Percentiles rank a stretch among this genome's conserved stretches.
Evolutionary conservation across 2,113 vertebrate genomes (phyloP).

Genomic region (Acanthisitta chloris): DNA sequence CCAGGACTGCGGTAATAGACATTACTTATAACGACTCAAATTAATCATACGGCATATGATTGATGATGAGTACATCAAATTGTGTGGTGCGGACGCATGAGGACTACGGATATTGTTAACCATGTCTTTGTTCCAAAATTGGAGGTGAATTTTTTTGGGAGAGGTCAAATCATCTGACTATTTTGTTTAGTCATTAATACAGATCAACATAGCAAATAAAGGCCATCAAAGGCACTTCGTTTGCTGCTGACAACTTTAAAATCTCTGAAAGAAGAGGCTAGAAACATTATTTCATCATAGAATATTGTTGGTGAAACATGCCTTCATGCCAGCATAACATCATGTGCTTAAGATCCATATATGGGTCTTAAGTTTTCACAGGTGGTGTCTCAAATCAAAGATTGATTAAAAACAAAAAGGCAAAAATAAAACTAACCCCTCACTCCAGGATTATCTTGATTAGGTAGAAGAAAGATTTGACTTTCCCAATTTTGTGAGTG

Average conservation of each 20-base stretch:
- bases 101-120: constrained; percentile 53
- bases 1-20: constrained; percentile 42
- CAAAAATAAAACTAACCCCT: not conserved
- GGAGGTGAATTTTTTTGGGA: constrained; percentile 51
- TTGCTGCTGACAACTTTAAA: constrained; percentile 16
- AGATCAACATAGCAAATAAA: constrained; percentile 1
- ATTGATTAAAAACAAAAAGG: not conserved
- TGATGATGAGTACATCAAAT: constrained; percentile 44
- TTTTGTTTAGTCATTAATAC: constrained; percentile 36
- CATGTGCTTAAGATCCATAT: not conserved
- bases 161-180: constrained; percentile 20
- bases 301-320: not conserved
- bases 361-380: not conserved
- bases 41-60: constrained; percentile 59
- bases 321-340: not conserved
- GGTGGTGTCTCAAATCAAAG: not conserved
- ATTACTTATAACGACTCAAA: constrained; percentile 64
- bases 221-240: not conserved
- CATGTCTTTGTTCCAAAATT: constrained; percentile 59
- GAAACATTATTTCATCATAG: not conserved
- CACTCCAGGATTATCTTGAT: not conserved
- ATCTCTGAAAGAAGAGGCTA: not conserved
- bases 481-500: not conserved
- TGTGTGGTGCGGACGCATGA: constrained; percentile 38
- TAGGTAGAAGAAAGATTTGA: not conserved